Evolutionary conservation across 2,797 vertebrate genomes (phyloP).

Genomic region (Orestias chungarensis): DNA sequence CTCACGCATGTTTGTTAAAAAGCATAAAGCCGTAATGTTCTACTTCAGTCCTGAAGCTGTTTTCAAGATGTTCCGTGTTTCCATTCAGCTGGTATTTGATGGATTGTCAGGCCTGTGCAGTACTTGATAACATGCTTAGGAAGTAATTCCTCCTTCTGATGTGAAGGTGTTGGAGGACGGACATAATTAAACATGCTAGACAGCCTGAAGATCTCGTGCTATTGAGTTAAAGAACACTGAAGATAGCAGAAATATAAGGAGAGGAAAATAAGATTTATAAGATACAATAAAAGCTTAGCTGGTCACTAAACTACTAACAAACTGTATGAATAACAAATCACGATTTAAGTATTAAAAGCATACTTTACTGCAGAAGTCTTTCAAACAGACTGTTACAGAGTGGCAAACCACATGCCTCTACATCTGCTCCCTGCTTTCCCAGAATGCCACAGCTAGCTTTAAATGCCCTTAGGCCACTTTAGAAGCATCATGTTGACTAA

Average conservation of each 20-base stretch:
- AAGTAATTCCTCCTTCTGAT: not conserved
- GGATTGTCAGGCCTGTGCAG: not conserved
- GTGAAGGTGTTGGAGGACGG: not conserved
- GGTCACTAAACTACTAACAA: not conserved
- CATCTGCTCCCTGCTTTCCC: not conserved
- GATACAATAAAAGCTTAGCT: not conserved
- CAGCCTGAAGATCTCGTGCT: not conserved
- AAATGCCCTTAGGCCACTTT: not conserved
- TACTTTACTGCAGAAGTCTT: not conserved
- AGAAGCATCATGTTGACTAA: not conserved
- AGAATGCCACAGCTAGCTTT: not conserved
- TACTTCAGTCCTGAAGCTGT: not conserved
- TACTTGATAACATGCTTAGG: not conserved
- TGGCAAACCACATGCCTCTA: not conserved
- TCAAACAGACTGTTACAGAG: not conserved
- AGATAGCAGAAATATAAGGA: too few relatives aligned
- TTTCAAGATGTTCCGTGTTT: not conserved
- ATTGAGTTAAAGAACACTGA: not conserved
- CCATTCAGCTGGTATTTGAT: not conserved
- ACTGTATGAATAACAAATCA: not conserved
- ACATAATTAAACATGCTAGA: not conserved
- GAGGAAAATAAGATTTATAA: not conserved
- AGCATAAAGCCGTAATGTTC: not conserved
- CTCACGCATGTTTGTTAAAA: not conserved
- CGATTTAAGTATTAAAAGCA: not conserved